Conservation (phyloP, 2,888 invertebrate genomes). For the Acleris literana region DNA sequence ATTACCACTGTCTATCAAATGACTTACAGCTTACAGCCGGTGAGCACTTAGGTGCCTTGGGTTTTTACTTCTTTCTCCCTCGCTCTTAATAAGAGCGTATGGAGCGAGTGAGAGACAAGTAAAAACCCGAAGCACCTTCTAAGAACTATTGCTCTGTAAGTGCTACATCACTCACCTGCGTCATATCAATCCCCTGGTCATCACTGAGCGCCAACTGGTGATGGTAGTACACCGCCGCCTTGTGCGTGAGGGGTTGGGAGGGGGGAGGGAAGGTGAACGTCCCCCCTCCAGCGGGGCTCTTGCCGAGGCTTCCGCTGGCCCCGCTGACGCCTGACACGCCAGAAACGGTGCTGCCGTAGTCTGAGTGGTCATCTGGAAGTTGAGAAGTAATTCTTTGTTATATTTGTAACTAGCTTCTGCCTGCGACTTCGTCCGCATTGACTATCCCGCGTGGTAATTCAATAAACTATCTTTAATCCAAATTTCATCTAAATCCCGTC, state of each 20-base stretch:
- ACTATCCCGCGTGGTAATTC: too few species aligned
- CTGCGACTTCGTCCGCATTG: too few species aligned
- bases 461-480: too few species aligned
- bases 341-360: conserved; percentile 86
- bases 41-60: too few species aligned
- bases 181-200: conserved; percentile 95
- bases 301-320: conserved; percentile 84
- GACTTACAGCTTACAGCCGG: too few species aligned
- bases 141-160: too few species aligned
- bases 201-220: conserved; percentile 92
- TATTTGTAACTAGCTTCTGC: not conserved
- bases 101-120: too few species aligned
- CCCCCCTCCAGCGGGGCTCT: conserved; percentile 85
- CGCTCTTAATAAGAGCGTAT: too few species aligned
- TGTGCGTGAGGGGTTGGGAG: conserved; percentile 87
- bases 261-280: conserved; percentile 90
- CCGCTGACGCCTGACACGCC: conserved; percentile 82
- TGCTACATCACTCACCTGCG: conserved; percentile 83
- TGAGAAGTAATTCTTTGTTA: not conserved
- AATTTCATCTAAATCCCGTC: too few species aligned
- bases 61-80: too few species aligned
- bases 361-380: conserved; percentile 86
- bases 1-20: too few species aligned
- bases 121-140: too few species aligned
- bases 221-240: conserved; percentile 91